A percentile compares a stretch with the other conserved stretches of the same genome.
Evolutionary conservation across 92 coral and sea anemone genomes (phyloP).

Genomic region (Nematostella vectensis): DNA sequence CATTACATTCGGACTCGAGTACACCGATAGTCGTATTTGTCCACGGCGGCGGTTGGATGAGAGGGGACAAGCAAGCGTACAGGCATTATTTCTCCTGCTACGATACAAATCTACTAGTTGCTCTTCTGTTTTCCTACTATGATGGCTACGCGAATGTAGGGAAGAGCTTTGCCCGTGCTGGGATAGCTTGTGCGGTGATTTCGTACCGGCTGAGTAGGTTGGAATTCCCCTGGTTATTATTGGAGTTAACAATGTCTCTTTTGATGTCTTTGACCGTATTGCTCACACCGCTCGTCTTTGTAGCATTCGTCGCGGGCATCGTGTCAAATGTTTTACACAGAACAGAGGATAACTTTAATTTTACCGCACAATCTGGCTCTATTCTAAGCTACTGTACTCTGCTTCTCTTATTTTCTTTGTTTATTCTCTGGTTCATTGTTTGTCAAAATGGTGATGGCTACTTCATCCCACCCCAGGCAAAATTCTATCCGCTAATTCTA

Average conservation of each 20-base stretch:
- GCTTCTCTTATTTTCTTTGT: slow-evolving; percentile 11
- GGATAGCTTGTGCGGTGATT: slow-evolving; percentile 59
- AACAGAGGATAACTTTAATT: not conserved
- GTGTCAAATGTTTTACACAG: not conserved
- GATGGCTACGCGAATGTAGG: slow-evolving; percentile 59
- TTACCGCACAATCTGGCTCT: not conserved
- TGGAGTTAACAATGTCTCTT: slow-evolving; percentile 18
- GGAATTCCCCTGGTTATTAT: slow-evolving; percentile 38
- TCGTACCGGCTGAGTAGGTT: slow-evolving; percentile 57
- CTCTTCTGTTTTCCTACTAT: slow-evolving; percentile 24
- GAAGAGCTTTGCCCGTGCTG: slow-evolving; percentile 34
- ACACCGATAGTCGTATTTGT: slow-evolving; percentile 45
- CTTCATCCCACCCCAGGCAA: slow-evolving; percentile 12
- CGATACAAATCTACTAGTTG: slow-evolving; percentile 45
- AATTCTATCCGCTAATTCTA: slow-evolving; percentile 17
- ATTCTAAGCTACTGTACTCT: not conserved
- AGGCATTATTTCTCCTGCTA: slow-evolving; percentile 34
- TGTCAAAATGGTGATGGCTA: slow-evolving; percentile 21
- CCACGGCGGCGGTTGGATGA: slow-evolving; percentile 64
- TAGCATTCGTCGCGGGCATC: not conserved
- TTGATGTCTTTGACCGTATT: slow-evolving; percentile 27
- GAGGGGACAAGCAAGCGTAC: slow-evolving; percentile 39
- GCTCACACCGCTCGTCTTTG: slow-evolving; percentile 25
- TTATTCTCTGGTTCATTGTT: slow-evolving; percentile 28
- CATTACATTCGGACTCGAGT: slow-evolving; percentile 5